Conservation (phyloP, 2,113 vertebrate species). For the Cryptoleucopteryx plumbea region DNA sequence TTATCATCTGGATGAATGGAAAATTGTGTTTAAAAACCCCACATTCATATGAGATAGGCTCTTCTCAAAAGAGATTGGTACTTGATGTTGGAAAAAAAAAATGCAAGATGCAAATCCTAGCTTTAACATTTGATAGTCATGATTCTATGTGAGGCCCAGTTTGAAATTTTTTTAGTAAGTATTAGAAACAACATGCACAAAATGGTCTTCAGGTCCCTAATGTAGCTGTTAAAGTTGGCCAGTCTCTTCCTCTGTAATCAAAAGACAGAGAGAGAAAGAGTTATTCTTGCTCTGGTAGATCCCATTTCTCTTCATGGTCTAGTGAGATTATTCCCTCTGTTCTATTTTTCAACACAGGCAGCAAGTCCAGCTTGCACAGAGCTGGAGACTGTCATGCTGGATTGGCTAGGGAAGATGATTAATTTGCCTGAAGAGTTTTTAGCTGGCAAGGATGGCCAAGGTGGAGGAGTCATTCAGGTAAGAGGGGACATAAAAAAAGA, state of each 20-base stretch:
- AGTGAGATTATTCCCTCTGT: not conserved
- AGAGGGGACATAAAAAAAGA: not conserved
- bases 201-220: not conserved
- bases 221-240: not conserved
- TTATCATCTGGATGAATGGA: not conserved
- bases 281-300: not conserved
- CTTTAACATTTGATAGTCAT: not conserved
- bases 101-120: not conserved
- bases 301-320: not conserved
- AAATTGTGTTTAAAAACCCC: not conserved
- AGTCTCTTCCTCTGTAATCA: not conserved
- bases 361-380: conserved; percentile 95
- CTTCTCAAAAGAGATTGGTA: not conserved
- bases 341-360: conserved; percentile 70
- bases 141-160: not conserved
- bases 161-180: not conserved
- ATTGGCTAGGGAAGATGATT: conserved; percentile 96
- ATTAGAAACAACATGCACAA: not conserved
- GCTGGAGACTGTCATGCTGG: conserved; percentile 93
- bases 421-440: conserved; percentile 87
- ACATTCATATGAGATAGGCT: not conserved
- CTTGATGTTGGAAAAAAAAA: not conserved
- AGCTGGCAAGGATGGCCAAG: conserved; percentile 77
- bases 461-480: conserved; percentile 97
- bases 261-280: not conserved